phyloP scores from a whole-genome alignment of 2,888 invertebrate genomes.

The Boloria selene region DNA sequence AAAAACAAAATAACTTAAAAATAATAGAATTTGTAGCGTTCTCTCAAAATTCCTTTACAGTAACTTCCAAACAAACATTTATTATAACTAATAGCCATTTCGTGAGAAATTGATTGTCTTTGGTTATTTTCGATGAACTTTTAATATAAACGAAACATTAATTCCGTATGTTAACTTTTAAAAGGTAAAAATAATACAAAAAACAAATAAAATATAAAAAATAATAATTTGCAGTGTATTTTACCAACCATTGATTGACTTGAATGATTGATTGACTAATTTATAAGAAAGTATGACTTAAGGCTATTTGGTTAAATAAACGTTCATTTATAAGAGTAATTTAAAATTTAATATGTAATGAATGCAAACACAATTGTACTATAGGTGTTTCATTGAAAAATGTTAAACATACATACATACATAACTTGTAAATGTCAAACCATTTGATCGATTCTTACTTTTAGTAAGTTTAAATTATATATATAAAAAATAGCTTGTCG shows the following conservation, averaged over 20 bases:
- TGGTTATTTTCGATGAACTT: too few relatives aligned
- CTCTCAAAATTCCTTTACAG: background rate
- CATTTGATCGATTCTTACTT: background rate
- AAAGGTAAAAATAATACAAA: too few relatives aligned
- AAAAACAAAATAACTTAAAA: constrained; percentile 23
- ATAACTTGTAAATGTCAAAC: background rate
- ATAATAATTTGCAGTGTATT: too few relatives aligned
- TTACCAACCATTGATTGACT: background rate
- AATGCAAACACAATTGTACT: constrained; percentile 67
- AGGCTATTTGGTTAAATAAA: constrained; percentile 8
- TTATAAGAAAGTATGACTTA: background rate
- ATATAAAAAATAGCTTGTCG: constrained; percentile 10
- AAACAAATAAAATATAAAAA: too few relatives aligned
- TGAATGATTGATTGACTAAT: too few relatives aligned
- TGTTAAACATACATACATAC: background rate
- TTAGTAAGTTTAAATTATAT: background rate
- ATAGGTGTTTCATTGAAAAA: constrained; percentile 46
- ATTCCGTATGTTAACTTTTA: too few relatives aligned
- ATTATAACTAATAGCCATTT: constrained; percentile 11
- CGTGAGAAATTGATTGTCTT: background rate
- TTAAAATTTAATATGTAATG: constrained; percentile 38
- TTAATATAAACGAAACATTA: too few relatives aligned
- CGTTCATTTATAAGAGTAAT: background rate
- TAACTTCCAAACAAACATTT: constrained; percentile 9
- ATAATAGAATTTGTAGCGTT: constrained; percentile 1